A percentile compares a stretch with the other conserved stretches of the same genome.
These are phyloP conservation scores for Aviceda subcristata DNA, from an alignment of 2,113 vertebrate genomes.

Conservation along the genomic window DNA sequence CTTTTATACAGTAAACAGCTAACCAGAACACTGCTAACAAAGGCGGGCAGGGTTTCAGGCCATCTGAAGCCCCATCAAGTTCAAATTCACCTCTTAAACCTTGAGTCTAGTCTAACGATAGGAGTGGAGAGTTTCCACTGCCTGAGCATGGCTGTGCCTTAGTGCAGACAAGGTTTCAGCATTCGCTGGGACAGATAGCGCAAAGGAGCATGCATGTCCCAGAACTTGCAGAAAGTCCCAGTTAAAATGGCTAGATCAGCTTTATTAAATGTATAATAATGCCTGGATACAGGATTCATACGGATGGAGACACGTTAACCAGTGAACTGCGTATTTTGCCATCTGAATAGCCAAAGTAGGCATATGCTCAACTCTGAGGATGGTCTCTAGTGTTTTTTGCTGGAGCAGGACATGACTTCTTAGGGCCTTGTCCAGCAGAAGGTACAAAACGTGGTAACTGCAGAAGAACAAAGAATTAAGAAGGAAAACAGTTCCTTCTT, in stretches of 20 bases:
- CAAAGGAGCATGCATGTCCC: neutral
- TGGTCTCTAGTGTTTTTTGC: neutral
- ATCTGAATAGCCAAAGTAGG: neutral
- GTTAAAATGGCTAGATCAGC: neutral
- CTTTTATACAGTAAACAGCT: neutral
- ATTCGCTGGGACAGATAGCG: neutral
- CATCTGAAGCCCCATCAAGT: too few relatives aligned
- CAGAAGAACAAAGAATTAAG: neutral
- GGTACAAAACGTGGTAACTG: rapidly evolving
- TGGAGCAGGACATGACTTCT: neutral
- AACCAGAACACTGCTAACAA: neutral
- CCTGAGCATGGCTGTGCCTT: rapidly evolving
- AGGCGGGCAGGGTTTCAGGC: neutral
- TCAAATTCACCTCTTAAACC: neutral
- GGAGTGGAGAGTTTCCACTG: rapidly evolving
- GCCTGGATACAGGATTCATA: neutral
- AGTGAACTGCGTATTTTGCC: neutral
- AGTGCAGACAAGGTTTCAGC: neutral
- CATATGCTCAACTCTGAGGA: neutral
- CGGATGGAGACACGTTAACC: neutral
- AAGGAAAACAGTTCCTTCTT: neutral
- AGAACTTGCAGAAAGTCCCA: neutral
- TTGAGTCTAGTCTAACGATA: neutral
- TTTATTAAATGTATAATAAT: neutral
- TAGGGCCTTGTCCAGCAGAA: neutral